These are phyloP conservation scores for Phalera bucephala DNA, from an alignment of 2,888 invertebrate species.

Conservation along the genomic window DNA sequence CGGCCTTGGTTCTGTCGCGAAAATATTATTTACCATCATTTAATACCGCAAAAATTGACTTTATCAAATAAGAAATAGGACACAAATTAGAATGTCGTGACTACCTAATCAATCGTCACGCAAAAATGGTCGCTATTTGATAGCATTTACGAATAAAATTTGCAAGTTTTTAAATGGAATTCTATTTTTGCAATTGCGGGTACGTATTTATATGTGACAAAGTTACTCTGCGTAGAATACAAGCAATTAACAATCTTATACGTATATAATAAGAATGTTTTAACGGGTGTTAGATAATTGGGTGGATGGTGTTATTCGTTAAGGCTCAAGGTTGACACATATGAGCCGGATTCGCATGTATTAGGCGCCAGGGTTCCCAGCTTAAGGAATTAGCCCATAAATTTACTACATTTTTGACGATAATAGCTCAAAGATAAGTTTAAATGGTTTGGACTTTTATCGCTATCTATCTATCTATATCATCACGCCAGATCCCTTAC, in stretches of 20 bases:
- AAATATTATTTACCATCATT: conserved; percentile 29
- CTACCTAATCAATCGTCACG: conserved; percentile 5
- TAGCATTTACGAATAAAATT: conserved; percentile 18
- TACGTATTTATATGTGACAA: conserved; percentile 24
- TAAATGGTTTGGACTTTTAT: no score
- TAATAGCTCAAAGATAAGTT: no score
- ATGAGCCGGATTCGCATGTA: conserved; percentile 16
- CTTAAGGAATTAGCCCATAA: no score
- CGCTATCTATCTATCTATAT: no score
- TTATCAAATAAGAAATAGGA: conserved; percentile 7
- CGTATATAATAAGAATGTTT: background rate
- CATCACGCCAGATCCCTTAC: no score
- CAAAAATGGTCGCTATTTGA: conserved; percentile 22
- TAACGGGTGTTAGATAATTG: background rate
- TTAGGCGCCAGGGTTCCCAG: no score
- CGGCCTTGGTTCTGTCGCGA: conserved; percentile 31
- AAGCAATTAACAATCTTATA: conserved; percentile 4
- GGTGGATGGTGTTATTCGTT: conserved; percentile 26
- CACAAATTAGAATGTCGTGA: conserved; percentile 11
- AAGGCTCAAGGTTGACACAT: conserved; percentile 25
- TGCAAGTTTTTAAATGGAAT: conserved; percentile 9
- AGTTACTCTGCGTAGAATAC: background rate
- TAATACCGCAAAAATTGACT: conserved; percentile 9
- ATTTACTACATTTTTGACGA: no score
- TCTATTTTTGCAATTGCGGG: conserved; percentile 18